These are phyloP conservation scores for Chelmon rostratus DNA, from an alignment of 2,797 vertebrate genomes.

Conservation along the genomic window DNA sequence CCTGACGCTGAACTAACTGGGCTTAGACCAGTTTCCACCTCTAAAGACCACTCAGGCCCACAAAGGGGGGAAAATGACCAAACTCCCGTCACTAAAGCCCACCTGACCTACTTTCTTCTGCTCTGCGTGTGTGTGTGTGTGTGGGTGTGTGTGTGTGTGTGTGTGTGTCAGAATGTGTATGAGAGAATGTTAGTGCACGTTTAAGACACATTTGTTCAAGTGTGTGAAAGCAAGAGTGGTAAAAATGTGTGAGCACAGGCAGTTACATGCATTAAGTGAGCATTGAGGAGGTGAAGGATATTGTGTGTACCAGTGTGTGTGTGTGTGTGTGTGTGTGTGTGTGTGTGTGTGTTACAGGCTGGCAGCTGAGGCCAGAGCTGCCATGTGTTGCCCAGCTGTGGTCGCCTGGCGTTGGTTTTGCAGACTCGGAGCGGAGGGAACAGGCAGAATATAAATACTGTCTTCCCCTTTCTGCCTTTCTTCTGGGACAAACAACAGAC, in stretches of 20 bases:
- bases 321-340: constrained; percentile 47
- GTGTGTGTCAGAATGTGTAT: constrained; percentile 28
- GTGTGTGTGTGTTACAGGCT: constrained; percentile 35
- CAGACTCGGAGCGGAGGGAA: constrained; percentile 34
- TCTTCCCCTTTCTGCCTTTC: constrained; percentile 54
- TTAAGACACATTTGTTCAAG: constrained; percentile 61
- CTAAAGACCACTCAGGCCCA: constrained; percentile 18
- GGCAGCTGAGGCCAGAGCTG: constrained; percentile 60
- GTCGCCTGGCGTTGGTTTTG: constrained; percentile 50
- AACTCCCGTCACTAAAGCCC: constrained; percentile 43
- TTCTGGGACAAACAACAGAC: constrained; percentile 52
- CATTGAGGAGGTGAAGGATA: constrained; percentile 7
- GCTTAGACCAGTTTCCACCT: constrained; percentile 16
- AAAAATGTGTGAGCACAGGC: not conserved
- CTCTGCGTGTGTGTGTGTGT: constrained; percentile 38
- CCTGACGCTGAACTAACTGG: constrained; percentile 14
- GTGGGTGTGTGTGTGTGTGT: constrained; percentile 35
- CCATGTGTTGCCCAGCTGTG: constrained; percentile 80
- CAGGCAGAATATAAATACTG: constrained; percentile 66
- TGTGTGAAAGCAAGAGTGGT: constrained; percentile 38
- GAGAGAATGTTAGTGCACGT: constrained; percentile 35
- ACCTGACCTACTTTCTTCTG: constrained; percentile 82
- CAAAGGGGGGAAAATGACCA: constrained; percentile 33
- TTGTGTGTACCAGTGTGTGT: not conserved
- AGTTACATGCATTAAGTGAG: not conserved